Evolutionary conservation across 2,888 invertebrate species (phyloP).

Genomic region (Girardia tigrina): DNA sequence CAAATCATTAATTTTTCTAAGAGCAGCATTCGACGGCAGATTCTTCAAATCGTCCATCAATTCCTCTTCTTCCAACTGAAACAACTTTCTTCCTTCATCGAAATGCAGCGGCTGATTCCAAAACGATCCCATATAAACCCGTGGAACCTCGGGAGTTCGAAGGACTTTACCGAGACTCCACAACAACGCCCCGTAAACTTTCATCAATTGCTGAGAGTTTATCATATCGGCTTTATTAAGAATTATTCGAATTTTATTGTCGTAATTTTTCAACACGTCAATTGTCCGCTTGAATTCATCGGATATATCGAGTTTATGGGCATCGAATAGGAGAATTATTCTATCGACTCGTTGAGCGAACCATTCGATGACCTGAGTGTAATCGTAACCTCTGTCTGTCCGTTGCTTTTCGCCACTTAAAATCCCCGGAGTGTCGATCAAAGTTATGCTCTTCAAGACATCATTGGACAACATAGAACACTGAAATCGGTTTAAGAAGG

Average conservation of each 20-base stretch:
- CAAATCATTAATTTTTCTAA: slow-evolving; percentile 40
- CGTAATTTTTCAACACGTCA: slow-evolving; percentile 39
- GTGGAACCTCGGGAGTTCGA: slow-evolving; percentile 41
- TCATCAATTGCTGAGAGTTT: slow-evolving; percentile 41
- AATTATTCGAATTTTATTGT: slow-evolving; percentile 39
- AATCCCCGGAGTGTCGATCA: slow-evolving; percentile 81
- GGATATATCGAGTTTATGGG: slow-evolving; percentile 40
- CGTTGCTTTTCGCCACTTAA: slow-evolving; percentile 79
- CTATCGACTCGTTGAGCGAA: slow-evolving; percentile 40
- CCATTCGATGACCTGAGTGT: slow-evolving; percentile 55
- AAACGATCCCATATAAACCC: slow-evolving; percentile 42
- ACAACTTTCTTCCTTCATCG: slow-evolving; percentile 39
- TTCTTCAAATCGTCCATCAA: slow-evolving; percentile 39
- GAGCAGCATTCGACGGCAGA: slow-evolving; percentile 38
- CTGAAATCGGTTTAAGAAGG: slow-evolving; percentile 88
- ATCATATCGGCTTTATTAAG: slow-evolving; percentile 42
- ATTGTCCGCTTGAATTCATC: slow-evolving; percentile 40
- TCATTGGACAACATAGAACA: slow-evolving; percentile 74
- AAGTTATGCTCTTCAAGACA: slow-evolving; percentile 81
- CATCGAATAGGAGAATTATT: slow-evolving; percentile 40
- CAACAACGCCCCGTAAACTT: slow-evolving; percentile 43
- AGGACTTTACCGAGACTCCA: slow-evolving; percentile 53
- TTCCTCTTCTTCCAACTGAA: slow-evolving; percentile 39
- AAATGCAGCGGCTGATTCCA: slow-evolving; percentile 42
- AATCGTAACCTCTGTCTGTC: slow-evolving; percentile 70